These are phyloP conservation scores for Zaprionus camerounensis DNA, from an alignment of 1,140 invertebrate species.

Conservation along the genomic window DNA sequence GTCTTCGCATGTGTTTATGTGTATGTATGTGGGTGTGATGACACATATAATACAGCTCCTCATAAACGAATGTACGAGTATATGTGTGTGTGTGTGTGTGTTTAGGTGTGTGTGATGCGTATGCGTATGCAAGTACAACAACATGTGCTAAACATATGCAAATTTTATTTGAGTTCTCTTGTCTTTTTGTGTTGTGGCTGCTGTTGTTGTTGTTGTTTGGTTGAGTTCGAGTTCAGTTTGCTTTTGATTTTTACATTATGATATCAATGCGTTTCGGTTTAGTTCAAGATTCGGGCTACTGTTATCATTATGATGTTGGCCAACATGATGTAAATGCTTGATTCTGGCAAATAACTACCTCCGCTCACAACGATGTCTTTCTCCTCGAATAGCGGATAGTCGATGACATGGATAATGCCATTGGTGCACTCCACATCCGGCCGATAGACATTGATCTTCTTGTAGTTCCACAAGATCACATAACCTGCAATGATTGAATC, in stretches of 20 bases:
- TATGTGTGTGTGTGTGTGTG: conserved; percentile 32
- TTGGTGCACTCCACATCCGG: conserved; percentile 96
- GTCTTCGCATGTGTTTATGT: conserved; percentile 33
- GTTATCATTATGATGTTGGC: conserved; percentile 84
- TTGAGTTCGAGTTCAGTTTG: conserved; percentile 36
- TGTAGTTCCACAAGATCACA: conserved; percentile 92
- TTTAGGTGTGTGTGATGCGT: conserved; percentile 15
- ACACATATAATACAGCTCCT: conserved; percentile 73
- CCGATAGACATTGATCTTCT: conserved; percentile 92
- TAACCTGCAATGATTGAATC: conserved; percentile 84
- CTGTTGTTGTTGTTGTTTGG: conserved; percentile 38
- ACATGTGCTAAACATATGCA: conserved; percentile 60
- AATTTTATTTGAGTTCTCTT: conserved; percentile 59
- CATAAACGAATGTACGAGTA: conserved; percentile 21
- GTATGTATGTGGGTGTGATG: conserved; percentile 25
- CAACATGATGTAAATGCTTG: conserved; percentile 82
- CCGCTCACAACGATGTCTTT: conserved; percentile 90
- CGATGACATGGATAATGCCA: conserved; percentile 96
- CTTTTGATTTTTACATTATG: conserved; percentile 69
- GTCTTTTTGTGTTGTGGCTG: conserved; percentile 12
- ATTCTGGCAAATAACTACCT: conserved; percentile 83
- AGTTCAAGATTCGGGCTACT: conserved; percentile 83
- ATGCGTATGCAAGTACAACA: conserved; percentile 42
- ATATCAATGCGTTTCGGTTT: conserved; percentile 69
- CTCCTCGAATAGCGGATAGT: conserved; percentile 91